These are phyloP conservation scores for Hydropotes inermis DNA, from an alignment of 2,113 vertebrate species.

Conservation along the genomic window DNA sequence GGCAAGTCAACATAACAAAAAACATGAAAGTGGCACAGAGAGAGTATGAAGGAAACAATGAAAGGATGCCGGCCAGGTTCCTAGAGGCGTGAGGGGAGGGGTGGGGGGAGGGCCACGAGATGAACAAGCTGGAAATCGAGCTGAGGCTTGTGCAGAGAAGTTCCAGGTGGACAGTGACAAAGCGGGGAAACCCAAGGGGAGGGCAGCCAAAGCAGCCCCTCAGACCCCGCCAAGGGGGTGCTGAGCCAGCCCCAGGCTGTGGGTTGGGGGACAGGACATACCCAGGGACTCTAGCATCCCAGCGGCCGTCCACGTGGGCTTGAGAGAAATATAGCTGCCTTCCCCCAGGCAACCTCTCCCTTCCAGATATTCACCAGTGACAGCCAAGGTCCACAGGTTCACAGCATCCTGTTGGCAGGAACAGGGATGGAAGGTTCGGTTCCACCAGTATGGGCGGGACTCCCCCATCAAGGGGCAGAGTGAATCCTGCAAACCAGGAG, in stretches of 20 bases:
- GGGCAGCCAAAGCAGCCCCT: background rate
- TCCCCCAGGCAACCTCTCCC: accelerated
- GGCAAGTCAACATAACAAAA: background rate
- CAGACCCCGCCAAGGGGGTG: accelerated
- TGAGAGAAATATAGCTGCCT: accelerated
- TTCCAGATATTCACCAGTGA: accelerated
- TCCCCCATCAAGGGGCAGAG: accelerated
- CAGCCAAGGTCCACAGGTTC: accelerated
- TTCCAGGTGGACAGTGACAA: accelerated
- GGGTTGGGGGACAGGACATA: accelerated
- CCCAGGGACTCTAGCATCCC: accelerated
- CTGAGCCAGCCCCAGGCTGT: accelerated
- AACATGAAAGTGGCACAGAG: background rate
- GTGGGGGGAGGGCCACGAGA: accelerated
- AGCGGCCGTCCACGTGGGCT: accelerated
- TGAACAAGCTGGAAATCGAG: accelerated
- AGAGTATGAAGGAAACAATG: too few relatives aligned
- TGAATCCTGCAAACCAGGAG: accelerated
- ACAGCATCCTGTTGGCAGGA: accelerated
- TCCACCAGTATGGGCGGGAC: too few relatives aligned
- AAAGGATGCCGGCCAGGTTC: accelerated
- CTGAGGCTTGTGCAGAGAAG: accelerated
- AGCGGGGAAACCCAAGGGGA: accelerated
- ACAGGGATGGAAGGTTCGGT: accelerated
- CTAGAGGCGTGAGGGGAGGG: accelerated